Evolutionary conservation across 1,140 invertebrate genomes (phyloP), one percentile per base, ranked within the genome.

Genomic region (Pseudomyrmex pallidus): DNA sequence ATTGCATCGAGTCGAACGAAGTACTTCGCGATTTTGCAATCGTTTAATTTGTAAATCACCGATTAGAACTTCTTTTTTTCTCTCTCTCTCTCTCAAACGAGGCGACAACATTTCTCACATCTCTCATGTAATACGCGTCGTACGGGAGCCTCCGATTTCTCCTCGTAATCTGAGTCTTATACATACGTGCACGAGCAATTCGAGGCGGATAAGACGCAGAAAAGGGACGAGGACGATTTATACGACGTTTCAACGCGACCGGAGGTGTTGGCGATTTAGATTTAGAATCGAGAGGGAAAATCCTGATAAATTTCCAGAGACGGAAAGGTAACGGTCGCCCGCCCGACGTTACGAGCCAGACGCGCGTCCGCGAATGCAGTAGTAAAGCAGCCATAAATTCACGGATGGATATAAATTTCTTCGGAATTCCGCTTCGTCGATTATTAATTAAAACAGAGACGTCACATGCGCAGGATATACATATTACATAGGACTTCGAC

Each of bases 231-330:
- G 54, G 64, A 78, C 67, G 80, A 87, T 87, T 86, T 87, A 87
- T 84, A 57, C 48, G 80, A 84, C 67, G 35, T 61, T 52, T 35
- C 4, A 48, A 62, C 61, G 13, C n/a, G 22, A n/a, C 7, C 20
- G 50, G 50, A 63, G 52, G 17, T 64, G 72, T 77, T 77, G 80
- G 67, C 85, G 63, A 87, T 74, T 80, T 63, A 84, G 67, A 83
- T 86, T 87, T 74, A 78, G 67, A 10, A 44, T 8, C 15, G 13
- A 10, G 50, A 68, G 56, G 56, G 44, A 84, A 35, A 86, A 87
- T 87, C 82, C 61, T 78, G 64, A 87, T 66, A 84, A 87, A 87
- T 87, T 86, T 64, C 62, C 25, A n/a, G 13, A 54, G 35, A 35
- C 35, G 46, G 25, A 20, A 17, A 83, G 48, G 76, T 48, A 67